Evolutionary conservation across 2,113 vertebrate species (phyloP), one percentile per base, ranked within the genome.

Genomic region (Cepphus grylle): DNA sequence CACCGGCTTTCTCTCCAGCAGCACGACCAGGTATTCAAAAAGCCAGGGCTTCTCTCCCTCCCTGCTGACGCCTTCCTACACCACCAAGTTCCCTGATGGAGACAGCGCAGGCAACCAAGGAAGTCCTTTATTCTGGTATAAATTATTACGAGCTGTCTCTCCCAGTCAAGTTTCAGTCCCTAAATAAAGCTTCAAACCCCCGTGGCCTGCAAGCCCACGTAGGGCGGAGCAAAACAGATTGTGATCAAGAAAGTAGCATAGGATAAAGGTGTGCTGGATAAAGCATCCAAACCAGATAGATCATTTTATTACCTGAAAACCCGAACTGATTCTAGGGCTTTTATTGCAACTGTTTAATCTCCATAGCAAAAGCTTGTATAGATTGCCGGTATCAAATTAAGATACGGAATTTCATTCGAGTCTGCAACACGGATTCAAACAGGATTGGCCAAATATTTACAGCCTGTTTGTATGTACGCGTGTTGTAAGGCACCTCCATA

Each of bases 141-240:
- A 70, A 36, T 23, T 45, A 42, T 42, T 40, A 62, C 3, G 3
- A 74, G 6, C 25, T 42, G 27, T 23, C 16, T 76, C 23, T 32
- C 36, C 19, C 62, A 15, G 8, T 43, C 38, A 72, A 38, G 32
- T n/a, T 73, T 70, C 25, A 42, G 45, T 62, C 59, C 36, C 30
- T 18, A 45, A 19, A 19, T 29, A 78, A 65, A 82, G 9, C 62
- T 74, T 69, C 58, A 80, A 65, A 80, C 8, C 27, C 62, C 62
- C 40, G 3, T 4, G 5, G 32, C 12, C 56, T 58, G 32, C 27
- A 80, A 73, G 26, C 36, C 53, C 50, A 12, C 0, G 0, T 5
- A 12, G 53, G 59, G 7, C 38, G 38, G 17, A 56, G 36, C n/a
- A 61, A 92, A 85, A 52, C 8, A 62, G 40, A 58, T 63, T 19